Base-by-base conservation (phyloP, 2,888 invertebrate genomes). In the Drosophila austrosaltans region DNA sequence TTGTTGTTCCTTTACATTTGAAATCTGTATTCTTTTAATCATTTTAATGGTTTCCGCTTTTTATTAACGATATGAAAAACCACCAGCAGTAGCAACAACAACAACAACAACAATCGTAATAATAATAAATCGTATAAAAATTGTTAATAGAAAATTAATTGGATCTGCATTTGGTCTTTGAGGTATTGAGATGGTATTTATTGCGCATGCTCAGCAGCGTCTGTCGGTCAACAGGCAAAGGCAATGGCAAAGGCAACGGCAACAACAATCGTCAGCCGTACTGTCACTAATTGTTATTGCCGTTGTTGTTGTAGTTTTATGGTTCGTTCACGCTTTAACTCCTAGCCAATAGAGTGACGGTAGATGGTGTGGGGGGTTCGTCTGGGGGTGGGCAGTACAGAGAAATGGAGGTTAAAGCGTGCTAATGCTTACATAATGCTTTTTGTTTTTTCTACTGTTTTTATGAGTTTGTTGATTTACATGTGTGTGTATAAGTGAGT, bases 11-110 rank as follows among this genome's bases (percentile, higher is more conserved):
- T 30, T 30, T 30, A 30, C 30, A 1, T 30, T 5, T 3, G 6
- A 30, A 30, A 30, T 30, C 42, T 65, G 64, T 77, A 72, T 77
- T 76, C 75, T 58, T 83, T 77, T 66, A 85, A 74, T 58, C 66
- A 80, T 82, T 84, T 85, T 85, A 85, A 85, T 85, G 80, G 82
- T 89, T 85, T 85, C 84, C 84, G 89, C 87, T 87, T 76, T 72
- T 78, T 78, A 79, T 81, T 81, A 69, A 75, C 67, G 53, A 53
- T 57, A 66, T 66, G 71, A 70, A 65, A 65, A 53, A 59, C 36
- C 1, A 8, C 8, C 6, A 32, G 5, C 4, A 36, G 10, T 8
- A 36, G 10, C 8, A 36, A 2, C 8, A 8, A 10, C 2, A 44
- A 63, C 48, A 25, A 10, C 48, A 25, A 48, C 44, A 44, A 44